Base-by-base conservation (phyloP, 2,888 invertebrate genomes). In the Cephus runcator region DNA sequence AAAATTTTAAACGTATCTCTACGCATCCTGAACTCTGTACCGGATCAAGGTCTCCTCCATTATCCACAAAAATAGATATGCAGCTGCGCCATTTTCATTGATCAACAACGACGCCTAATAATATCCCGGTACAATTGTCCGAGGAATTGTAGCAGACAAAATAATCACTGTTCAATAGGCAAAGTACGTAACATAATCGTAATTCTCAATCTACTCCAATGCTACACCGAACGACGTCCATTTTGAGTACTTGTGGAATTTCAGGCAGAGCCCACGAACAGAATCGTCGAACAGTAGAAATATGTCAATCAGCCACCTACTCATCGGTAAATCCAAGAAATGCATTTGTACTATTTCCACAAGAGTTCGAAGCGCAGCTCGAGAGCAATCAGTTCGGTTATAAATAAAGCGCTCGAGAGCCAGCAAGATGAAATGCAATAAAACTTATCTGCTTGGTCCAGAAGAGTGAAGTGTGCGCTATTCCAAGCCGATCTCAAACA, bases 401-500 rank as follows among this genome's bases (percentile, higher is more conserved):
- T 88, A 88, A 87, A 88, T 88, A 87, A 86, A 89, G 85, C 86
- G 79, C 83, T 83, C 85, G 82, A 86, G 85, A 85, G 85, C 84
- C 56, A 81, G 79, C 83, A 73, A 81, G 83, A 83, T 81, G 83
- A 84, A 86, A 84, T 85, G 85, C 84, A 88, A 88, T 87, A 87
- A 87, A 87, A 86, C 77, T 81, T 79, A 80, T 83, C 83, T 78
- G 78, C 35, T 34, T 4, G 40, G 69, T 35, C 15, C 15, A 71
- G 40, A n/a, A 75, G 68, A 40, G 69, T 77, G 56, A 33, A 74
- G 68, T 12, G 69, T 33, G 69, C 69, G 76, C 40, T 78, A 76
- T 76, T 78, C 73, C 73, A 56, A 76, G 76, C 34, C 75, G 76
- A 36, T 68, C 76, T 36, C n/a, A 23, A 23, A 56, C 56, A 56